phyloP scores from a whole-genome alignment of 2,888 invertebrate species.

The Lutraria lutraria region DNA sequence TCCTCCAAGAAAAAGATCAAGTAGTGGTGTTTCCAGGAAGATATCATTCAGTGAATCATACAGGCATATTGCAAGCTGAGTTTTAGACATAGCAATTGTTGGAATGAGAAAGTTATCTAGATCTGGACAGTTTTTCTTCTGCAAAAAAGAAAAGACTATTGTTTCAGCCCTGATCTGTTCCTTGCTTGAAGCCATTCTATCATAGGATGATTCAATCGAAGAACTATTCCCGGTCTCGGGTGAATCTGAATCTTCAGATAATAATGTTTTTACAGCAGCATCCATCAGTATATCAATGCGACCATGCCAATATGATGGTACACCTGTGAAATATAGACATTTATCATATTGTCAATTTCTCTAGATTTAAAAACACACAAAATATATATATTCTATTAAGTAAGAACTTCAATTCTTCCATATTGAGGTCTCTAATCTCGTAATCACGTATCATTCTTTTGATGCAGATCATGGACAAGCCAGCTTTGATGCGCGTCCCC shows the following conservation, averaged over 20 bases:
- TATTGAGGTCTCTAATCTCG: not conserved
- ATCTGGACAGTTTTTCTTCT: not conserved
- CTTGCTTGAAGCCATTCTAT: not conserved
- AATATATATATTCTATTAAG: not conserved
- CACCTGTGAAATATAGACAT: slow-evolving; percentile 7
- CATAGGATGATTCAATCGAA: not conserved
- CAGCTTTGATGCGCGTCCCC: not conserved
- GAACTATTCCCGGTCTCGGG: not conserved
- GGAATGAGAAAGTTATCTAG: slow-evolving; percentile 18
- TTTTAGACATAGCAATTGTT: slow-evolving; percentile 21
- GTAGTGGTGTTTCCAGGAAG: slow-evolving; percentile 19
- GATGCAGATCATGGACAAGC: not conserved
- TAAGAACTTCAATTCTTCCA: not conserved
- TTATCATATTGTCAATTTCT: not conserved
- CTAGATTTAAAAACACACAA: not conserved
- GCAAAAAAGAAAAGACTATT: slow-evolving; percentile 15
- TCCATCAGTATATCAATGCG: slow-evolving; percentile 10
- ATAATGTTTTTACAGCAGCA: not conserved
- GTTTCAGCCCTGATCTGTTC: slow-evolving; percentile 25
- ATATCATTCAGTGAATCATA: slow-evolving; percentile 22
- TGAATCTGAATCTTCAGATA: not conserved
- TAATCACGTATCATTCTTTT: not conserved
- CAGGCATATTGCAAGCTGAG: slow-evolving; percentile 4
- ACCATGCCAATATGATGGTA: slow-evolving; percentile 22
- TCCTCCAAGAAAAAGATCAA: not conserved